phyloP scores from a whole-genome alignment of 2,888 invertebrate genomes.

The Epistrophe eligans region DNA sequence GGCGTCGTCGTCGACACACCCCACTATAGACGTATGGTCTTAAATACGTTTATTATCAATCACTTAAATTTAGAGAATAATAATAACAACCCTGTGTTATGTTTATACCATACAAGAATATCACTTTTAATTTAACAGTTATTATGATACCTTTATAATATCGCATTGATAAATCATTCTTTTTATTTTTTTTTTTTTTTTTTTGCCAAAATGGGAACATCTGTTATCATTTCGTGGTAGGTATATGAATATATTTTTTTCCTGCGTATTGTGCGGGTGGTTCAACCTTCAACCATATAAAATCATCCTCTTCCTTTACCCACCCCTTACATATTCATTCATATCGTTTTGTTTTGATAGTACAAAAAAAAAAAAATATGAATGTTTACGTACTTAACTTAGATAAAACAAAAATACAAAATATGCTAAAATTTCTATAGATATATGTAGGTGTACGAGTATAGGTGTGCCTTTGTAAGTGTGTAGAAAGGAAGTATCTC shows the following conservation, averaged over 20 bases:
- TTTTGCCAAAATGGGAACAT: constrained; percentile 52
- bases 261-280: constrained; percentile 46
- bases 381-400: constrained; percentile 26
- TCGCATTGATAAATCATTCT: constrained; percentile 70
- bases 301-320: not conserved
- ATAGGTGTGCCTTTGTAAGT: not conserved
- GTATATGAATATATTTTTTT: constrained; percentile 62
- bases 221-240: constrained; percentile 59
- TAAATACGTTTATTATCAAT: constrained; percentile 3
- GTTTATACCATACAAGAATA: constrained; percentile 5
- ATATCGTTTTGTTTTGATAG: constrained; percentile 14
- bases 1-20: too few relatives aligned
- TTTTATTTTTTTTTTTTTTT: constrained; percentile 48
- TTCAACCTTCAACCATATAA: constrained; percentile 2
- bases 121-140: constrained; percentile 71
- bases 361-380: constrained; percentile 29
- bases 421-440: constrained; percentile 22
- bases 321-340: not conserved
- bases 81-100: not conserved
- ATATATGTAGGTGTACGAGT: constrained; percentile 1
- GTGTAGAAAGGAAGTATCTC: not conserved
- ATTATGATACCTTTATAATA: constrained; percentile 46
- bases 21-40: not conserved
- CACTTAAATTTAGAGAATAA: constrained; percentile 8
- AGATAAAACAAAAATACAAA: constrained; percentile 13